A percentile compares a stretch with the other conserved stretches of the same genome.
phyloP scores from a whole-genome alignment of 2,113 vertebrate genomes.

The Hemiscyllium ocellatum region DNA sequence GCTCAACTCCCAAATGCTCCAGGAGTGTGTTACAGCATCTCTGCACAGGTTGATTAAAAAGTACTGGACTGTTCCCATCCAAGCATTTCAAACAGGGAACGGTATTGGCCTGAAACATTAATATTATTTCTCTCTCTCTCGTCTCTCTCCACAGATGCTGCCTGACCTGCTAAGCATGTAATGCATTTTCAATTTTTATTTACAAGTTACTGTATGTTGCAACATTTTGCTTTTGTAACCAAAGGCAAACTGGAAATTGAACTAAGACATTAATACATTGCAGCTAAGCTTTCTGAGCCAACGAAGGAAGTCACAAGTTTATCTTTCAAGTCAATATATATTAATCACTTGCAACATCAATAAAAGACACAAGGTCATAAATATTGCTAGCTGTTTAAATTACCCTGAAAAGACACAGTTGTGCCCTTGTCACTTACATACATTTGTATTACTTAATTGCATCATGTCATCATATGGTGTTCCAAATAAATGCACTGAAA shows the following conservation, averaged over 20 bases:
- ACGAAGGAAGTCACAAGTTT: background rate
- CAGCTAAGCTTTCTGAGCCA: background rate
- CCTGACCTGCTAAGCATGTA: background rate
- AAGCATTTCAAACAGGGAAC: background rate
- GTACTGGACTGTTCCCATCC: background rate
- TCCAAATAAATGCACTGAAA: background rate
- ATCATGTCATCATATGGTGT: background rate
- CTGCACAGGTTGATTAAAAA: no score
- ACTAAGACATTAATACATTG: background rate
- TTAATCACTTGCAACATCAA: background rate
- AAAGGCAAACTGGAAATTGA: background rate
- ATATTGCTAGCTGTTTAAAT: background rate
- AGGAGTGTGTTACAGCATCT: no score
- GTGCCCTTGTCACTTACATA: background rate
- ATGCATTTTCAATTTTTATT: background rate
- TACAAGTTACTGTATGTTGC: background rate
- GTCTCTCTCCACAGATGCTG: no score
- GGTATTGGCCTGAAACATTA: background rate
- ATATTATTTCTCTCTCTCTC: no score
- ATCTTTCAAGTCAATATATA: background rate
- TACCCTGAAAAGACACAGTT: background rate
- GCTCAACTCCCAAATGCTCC: no score
- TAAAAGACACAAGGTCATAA: background rate
- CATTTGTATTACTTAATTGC: background rate
- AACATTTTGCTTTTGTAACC: background rate